Conservation (phyloP, 2,797 vertebrate genomes). For the Aphelocoma californica region DNA sequence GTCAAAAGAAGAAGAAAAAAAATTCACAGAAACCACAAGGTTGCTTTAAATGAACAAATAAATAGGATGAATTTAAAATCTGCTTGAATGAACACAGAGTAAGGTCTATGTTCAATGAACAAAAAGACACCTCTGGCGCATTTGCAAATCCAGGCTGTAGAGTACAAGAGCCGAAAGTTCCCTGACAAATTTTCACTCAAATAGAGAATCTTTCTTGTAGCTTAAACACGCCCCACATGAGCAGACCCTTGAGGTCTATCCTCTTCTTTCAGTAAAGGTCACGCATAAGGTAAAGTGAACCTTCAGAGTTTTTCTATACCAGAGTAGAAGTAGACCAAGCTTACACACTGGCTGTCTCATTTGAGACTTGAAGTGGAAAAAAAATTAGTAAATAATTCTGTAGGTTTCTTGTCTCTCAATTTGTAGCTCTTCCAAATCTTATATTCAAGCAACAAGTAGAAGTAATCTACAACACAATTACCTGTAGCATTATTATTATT, state of each 20-base stretch:
- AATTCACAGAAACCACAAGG: neutral
- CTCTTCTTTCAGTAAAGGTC: neutral
- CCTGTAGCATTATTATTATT: neutral
- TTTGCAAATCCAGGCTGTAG: neutral
- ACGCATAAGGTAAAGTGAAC: neutral
- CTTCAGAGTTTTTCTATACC: neutral
- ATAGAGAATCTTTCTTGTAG: neutral
- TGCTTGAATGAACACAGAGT: neutral
- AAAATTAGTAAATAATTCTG: neutral
- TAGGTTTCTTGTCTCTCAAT: neutral
- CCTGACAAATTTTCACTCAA: neutral
- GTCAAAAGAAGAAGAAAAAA: neutral
- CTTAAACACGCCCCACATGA: neutral
- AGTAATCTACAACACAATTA: neutral
- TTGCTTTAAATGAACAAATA: neutral
- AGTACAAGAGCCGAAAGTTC: neutral
- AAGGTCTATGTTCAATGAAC: rapidly evolving
- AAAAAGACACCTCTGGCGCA: neutral
- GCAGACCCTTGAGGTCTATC: neutral
- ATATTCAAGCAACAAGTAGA: neutral
- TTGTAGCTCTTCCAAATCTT: neutral
- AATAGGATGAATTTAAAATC: neutral
- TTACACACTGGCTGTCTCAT: neutral
- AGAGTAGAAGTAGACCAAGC: neutral
- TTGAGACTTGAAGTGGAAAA: neutral